These are phyloP conservation scores for Gallinago undulata DNA, from an alignment of 2,113 vertebrate genomes.

Conservation along the genomic window DNA sequence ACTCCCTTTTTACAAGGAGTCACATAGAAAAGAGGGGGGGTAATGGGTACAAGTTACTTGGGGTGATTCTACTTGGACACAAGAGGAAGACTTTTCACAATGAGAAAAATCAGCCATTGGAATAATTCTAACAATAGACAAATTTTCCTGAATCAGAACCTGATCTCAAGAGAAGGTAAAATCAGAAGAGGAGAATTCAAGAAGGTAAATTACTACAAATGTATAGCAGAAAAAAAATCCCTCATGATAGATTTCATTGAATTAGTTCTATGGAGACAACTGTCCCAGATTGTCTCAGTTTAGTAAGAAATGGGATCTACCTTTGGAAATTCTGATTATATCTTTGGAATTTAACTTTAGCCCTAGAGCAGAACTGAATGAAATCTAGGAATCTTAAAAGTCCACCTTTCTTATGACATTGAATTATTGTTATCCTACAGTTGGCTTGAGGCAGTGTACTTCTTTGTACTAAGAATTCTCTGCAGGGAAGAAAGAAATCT, in stretches of 20 bases:
- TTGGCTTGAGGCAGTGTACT: background rate
- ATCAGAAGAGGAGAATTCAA: background rate
- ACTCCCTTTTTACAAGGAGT: background rate
- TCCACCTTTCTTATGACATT: background rate
- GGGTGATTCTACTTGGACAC: background rate
- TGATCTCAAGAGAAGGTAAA: background rate
- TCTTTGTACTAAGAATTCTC: background rate
- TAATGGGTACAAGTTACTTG: background rate
- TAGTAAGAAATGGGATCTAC: background rate
- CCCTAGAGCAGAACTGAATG: background rate
- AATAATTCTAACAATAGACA: background rate
- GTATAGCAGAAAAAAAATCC: background rate
- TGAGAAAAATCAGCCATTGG: background rate
- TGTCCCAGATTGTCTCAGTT: background rate
- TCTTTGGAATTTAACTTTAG: background rate
- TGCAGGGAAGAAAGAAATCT: background rate
- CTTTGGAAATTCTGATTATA: background rate
- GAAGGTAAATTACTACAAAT: background rate
- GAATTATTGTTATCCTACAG: background rate
- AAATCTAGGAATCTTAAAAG: background rate
- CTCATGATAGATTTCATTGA: background rate
- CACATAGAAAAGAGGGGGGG: background rate
- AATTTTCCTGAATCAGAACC: background rate
- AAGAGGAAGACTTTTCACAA: background rate
- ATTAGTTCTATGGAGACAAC: background rate